Percentiles rank a stretch among this genome's conserved stretches.
Conservation (phyloP, 1,140 invertebrate species). For the Apis dorsata region DNA sequence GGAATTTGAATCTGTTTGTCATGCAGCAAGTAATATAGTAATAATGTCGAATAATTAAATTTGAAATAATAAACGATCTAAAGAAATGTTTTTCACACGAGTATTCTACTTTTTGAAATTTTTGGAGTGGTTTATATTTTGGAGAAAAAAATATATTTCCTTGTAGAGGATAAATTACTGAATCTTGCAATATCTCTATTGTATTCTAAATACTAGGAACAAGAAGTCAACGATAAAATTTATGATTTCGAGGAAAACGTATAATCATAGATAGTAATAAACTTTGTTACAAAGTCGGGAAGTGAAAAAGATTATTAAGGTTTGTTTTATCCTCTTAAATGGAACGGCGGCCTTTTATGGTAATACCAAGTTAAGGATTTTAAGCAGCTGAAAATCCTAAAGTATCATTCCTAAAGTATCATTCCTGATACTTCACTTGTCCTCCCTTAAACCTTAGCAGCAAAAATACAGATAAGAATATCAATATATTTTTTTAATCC, state of each 20-base stretch:
- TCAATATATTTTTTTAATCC: too few relatives aligned
- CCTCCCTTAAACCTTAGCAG: not conserved
- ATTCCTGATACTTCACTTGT: too few relatives aligned
- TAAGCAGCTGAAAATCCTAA: not conserved
- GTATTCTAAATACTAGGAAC: not conserved
- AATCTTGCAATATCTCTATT: not conserved
- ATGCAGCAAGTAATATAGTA: too few relatives aligned
- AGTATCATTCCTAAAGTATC: too few relatives aligned
- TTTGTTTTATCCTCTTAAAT: not conserved
- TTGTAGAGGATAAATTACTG: not conserved
- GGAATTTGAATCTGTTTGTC: too few relatives aligned
- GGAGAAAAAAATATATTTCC: not conserved
- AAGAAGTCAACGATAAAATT: not conserved
- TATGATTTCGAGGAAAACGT: not conserved
- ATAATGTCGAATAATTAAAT: too few relatives aligned
- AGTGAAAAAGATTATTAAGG: not conserved
- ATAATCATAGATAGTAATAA: not conserved
- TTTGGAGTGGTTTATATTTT: not conserved
- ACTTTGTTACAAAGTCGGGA: not conserved
- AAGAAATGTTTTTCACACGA: not conserved
- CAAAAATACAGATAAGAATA: too few relatives aligned
- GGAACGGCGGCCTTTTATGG: not conserved
- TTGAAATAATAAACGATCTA: too few relatives aligned
- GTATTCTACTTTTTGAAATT: not conserved
- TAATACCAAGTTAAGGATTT: not conserved